phyloP scores from a whole-genome alignment of 2,113 vertebrate species.

The Cebus imitator region DNA sequence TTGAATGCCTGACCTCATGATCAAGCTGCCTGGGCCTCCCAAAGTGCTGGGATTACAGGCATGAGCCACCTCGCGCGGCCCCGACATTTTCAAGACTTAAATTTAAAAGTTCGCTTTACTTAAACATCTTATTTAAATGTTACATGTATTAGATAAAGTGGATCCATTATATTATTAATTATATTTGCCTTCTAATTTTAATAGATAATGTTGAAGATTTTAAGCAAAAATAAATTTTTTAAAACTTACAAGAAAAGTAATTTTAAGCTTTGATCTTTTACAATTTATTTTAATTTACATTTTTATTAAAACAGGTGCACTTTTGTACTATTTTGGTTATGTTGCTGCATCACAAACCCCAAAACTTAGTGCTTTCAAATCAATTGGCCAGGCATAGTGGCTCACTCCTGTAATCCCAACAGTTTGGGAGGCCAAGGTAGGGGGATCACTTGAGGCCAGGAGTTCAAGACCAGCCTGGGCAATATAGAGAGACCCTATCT shows the following conservation, averaged over 20 bases:
- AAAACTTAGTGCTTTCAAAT: background rate
- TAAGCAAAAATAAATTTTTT: background rate
- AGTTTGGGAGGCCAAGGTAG: no score
- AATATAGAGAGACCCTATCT: no score
- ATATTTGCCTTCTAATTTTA: constrained; percentile 21
- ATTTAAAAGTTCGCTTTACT: background rate
- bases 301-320: background rate
- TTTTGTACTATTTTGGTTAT: background rate
- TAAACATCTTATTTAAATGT: constrained; percentile 8
- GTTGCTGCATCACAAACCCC: background rate
- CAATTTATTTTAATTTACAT: background rate
- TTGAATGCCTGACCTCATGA: no score
- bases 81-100: background rate
- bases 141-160: background rate
- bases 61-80: no score
- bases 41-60: no score
- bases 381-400: background rate
- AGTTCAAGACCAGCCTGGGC: no score
- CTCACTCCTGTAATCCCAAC: no score
- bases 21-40: no score
- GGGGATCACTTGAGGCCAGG: no score
- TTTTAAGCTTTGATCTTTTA: background rate
- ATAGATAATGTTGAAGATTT: background rate
- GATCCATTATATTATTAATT: background rate
- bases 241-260: background rate